These are phyloP conservation scores for Hipposideros armiger DNA, from an alignment of 2,113 vertebrate species.

Conservation along the genomic window DNA sequence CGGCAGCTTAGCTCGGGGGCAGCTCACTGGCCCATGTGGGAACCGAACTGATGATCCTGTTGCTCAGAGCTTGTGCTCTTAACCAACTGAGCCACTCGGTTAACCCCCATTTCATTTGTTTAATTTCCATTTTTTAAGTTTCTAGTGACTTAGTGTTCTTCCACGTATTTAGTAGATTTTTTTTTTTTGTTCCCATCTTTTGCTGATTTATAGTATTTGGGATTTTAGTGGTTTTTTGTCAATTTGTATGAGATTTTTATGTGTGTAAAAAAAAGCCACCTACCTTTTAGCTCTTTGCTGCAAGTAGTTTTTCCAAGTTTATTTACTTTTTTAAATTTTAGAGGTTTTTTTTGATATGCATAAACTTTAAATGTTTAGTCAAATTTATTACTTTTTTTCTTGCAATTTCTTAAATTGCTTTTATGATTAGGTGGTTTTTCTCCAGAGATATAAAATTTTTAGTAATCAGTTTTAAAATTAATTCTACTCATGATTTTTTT, in stretches of 20 bases:
- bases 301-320: background rate
- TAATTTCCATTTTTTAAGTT: constrained; percentile 26
- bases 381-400: background rate
- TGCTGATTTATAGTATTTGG: background rate
- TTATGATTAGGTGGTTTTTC: constrained; percentile 49
- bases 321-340: background rate
- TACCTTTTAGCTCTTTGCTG: background rate
- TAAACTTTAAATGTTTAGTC: background rate
- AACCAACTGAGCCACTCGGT: no score
- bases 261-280: background rate
- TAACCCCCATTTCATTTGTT: background rate
- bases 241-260: background rate
- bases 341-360: background rate
- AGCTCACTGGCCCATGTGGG: no score
- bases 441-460: background rate
- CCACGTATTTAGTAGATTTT: background rate
- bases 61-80: no score
- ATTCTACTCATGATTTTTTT: background rate
- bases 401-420: constrained; percentile 35
- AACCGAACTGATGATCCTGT: no score
- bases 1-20: no score
- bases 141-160: background rate
- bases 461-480: constrained; percentile 42
- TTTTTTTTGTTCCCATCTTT: background rate
- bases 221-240: background rate